A percentile compares a stretch with the other conserved stretches of the same genome.
Evolutionary conservation across 2,797 vertebrate species (phyloP).

Genomic region (Echeneis naucrates): DNA sequence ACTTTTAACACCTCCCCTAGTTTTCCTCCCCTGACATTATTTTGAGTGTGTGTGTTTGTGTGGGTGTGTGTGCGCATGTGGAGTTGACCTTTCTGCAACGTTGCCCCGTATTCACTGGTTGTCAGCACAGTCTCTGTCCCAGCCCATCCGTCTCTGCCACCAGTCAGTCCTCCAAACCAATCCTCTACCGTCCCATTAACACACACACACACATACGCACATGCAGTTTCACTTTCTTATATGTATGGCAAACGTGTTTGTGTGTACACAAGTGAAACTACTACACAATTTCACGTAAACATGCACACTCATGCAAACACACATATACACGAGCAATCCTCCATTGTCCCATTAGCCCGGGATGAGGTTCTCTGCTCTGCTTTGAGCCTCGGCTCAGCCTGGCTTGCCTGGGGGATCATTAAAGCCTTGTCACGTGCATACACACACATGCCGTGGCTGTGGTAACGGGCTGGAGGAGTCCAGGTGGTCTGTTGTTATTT

Average conservation of each 20-base stretch:
- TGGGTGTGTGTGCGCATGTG: slow-evolving; percentile 43
- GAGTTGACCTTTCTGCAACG: slow-evolving; percentile 96
- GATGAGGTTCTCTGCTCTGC: slow-evolving; percentile 81
- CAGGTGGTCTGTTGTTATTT: slow-evolving; percentile 96
- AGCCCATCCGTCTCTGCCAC: slow-evolving; percentile 96
- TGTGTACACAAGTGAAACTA: slow-evolving; percentile 9
- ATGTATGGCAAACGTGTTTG: slow-evolving; percentile 33
- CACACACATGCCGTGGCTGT: slow-evolving; percentile 40
- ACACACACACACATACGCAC: slow-evolving; percentile 46
- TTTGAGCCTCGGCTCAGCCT: slow-evolving; percentile 72
- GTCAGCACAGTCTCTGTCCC: slow-evolving; percentile 94
- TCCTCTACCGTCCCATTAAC: slow-evolving; percentile 93
- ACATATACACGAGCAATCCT: slow-evolving; percentile 65
- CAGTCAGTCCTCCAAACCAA: slow-evolving; percentile 92
- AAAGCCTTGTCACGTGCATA: slow-evolving; percentile 63
- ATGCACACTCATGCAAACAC: background rate
- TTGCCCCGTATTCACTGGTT: slow-evolving; percentile 94
- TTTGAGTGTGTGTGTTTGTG: slow-evolving; percentile 42
- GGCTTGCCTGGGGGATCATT: slow-evolving; percentile 86
- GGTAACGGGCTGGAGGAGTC: slow-evolving; percentile 76
- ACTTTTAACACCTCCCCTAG: slow-evolving; percentile 60
- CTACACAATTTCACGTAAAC: slow-evolving; percentile 16
- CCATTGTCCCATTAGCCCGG: slow-evolving; percentile 84
- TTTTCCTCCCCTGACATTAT: slow-evolving; percentile 75
- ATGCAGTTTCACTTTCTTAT: slow-evolving; percentile 25